These are phyloP conservation scores for Cinara cedri DNA, from an alignment of 2,888 invertebrate genomes.

Conservation along the genomic window DNA sequence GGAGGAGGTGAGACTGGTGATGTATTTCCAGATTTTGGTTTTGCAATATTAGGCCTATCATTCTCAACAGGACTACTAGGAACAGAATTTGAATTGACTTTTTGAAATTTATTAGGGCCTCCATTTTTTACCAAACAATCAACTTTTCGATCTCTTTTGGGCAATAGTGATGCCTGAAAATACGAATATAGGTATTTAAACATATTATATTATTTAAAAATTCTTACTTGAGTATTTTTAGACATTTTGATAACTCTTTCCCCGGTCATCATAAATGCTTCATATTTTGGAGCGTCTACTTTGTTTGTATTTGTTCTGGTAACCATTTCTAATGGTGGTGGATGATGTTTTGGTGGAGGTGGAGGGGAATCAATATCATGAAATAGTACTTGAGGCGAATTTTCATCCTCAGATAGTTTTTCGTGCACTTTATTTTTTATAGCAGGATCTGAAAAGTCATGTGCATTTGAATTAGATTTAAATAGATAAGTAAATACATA, in stretches of 20 bases:
- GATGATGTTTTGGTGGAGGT: conserved; percentile 60
- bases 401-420: conserved; percentile 61
- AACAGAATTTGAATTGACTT: conserved; percentile 57
- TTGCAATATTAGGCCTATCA: conserved; percentile 47
- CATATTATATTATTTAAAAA: conserved; percentile 61
- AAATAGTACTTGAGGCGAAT: conserved; percentile 62
- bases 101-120: conserved; percentile 49
- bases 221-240: conserved; percentile 73
- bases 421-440: conserved; percentile 71
- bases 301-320: conserved; percentile 57
- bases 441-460: conserved; percentile 75
- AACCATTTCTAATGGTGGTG: conserved; percentile 60
- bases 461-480: not conserved
- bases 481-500: not conserved
- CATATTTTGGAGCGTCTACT: conserved; percentile 70
- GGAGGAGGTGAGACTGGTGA: conserved; percentile 53
- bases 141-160: conserved; percentile 48
- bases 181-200: conserved; percentile 1
- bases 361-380: conserved; percentile 50
- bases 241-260: conserved; percentile 93
- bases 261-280: conserved; percentile 97
- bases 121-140: conserved; percentile 52
- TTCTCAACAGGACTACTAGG: conserved; percentile 58
- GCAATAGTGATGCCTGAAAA: conserved; percentile 49
- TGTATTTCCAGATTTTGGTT: conserved; percentile 57